phyloP scores from a whole-genome alignment of 2,797 vertebrate genomes.

The Chelonia mydas region DNA sequence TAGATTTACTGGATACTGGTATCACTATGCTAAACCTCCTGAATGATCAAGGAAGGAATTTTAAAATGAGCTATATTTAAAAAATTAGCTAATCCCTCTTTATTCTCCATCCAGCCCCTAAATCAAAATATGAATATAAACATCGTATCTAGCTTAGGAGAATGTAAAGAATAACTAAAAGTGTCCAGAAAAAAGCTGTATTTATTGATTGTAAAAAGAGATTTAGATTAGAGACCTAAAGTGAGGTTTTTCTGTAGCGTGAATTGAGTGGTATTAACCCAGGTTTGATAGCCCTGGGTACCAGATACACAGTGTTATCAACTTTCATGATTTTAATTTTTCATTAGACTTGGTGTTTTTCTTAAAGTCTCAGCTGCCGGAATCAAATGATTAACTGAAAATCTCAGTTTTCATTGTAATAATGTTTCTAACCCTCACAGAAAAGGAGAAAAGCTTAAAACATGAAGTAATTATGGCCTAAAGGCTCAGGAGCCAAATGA shows the following conservation, averaged over 20 bases:
- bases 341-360: background rate
- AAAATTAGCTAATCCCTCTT: background rate
- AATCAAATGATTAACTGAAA: background rate
- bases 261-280: background rate
- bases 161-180: background rate
- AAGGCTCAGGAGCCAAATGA: background rate
- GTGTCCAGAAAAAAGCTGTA: background rate
- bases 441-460: background rate
- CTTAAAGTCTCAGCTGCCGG: background rate
- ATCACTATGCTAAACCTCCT: background rate
- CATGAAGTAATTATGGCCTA: background rate
- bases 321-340: background rate
- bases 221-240: background rate
- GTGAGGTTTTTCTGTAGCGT: background rate
- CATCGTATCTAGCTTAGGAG: background rate
- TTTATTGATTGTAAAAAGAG: background rate
- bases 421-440: background rate
- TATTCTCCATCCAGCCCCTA: background rate
- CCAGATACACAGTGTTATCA: background rate
- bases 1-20: background rate
- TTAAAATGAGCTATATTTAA: background rate
- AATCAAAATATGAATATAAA: background rate
- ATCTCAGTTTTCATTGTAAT: background rate
- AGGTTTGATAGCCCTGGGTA: background rate
- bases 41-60: background rate